Base-by-base conservation (phyloP, 2,888 invertebrate genomes). In the Drosophila atripex region DNA sequence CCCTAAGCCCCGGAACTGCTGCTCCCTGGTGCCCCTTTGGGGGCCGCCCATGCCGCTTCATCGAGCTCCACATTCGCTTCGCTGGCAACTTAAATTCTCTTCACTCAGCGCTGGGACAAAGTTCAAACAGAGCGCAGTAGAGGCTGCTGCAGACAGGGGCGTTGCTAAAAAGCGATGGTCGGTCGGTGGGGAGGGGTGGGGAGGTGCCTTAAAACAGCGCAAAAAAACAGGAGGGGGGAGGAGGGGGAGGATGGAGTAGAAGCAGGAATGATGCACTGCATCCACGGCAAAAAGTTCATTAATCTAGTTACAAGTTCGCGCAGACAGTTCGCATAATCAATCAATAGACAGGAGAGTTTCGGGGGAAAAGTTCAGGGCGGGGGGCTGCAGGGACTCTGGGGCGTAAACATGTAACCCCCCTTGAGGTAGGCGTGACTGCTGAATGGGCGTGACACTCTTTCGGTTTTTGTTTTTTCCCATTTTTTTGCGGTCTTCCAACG, bases 271-370 rank as follows among this genome's bases (percentile, higher is more conserved):
- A 71, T 49, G 75, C 64, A 56, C 58, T 70, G 76, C 79, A 83
- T 76, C 74, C 51, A 73, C 11, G 47, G 86, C 76, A 76, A 77
- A 63, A 80, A 86, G 88, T 88, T 89, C 89, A 88, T 88, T 89
- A 89, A 88, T 88, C 89, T 88, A 88, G 84, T 89, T 88, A 89
- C 80, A 89, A 89, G 88, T 80, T 89, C 78, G 76, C 72, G 68
- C 76, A 78, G 84, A 83, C 78, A 86, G 84, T 80, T 86, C 76
- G 80, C 88, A 89, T 78, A 88, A 89, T 88, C 88, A 89, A 88
- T 88, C 88, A 89, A 88, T 89, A 74, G 74, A 38, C 56, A 59
- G 54, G 35, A 18, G 43, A 25, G 30, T 39, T 12, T 30, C 11
- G 11, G 35, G 30, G 2, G 1, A 32, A 50, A 14, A 35, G 14